Evolutionary conservation across 2,113 vertebrate species (phyloP).

Genomic region (Hypocryptadius cinnamomeus): DNA sequence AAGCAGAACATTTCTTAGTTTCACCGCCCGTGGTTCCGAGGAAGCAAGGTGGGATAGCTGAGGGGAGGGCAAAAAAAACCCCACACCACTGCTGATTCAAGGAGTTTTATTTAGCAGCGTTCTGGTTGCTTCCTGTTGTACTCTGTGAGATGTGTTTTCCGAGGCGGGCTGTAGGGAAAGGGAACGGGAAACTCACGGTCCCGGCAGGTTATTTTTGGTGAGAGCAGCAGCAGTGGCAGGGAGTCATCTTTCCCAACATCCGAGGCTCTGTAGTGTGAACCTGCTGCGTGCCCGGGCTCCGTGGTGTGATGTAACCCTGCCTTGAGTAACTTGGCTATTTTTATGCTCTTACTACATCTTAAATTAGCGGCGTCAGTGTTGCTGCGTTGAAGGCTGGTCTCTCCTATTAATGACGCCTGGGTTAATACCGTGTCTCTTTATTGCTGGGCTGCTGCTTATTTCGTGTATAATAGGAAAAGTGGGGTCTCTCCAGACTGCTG

Average conservation of each 20-base stretch:
- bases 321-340: constrained; percentile 23
- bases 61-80: not conserved
- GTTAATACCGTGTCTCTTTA: not conserved
- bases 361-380: not conserved
- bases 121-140: not conserved
- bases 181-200: not conserved
- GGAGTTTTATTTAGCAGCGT: not conserved
- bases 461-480: not conserved
- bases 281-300: not conserved
- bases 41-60: not conserved
- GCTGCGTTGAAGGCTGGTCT: not conserved
- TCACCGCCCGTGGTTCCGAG: not conserved
- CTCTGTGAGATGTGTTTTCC: not conserved
- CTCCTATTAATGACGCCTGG: not conserved
- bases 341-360: constrained; percentile 9
- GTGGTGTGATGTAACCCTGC: not conserved
- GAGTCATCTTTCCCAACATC: not conserved
- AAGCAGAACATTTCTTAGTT: constrained; percentile 42
- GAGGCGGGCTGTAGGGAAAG: not conserved
- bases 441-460: not conserved
- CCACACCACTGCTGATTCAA: not conserved
- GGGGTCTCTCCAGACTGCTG: not conserved
- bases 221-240: not conserved
- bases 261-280: not conserved
- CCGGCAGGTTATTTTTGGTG: not conserved